phyloP scores from a whole-genome alignment of 2,113 vertebrate species.

The Rousettus leschenaultii region DNA sequence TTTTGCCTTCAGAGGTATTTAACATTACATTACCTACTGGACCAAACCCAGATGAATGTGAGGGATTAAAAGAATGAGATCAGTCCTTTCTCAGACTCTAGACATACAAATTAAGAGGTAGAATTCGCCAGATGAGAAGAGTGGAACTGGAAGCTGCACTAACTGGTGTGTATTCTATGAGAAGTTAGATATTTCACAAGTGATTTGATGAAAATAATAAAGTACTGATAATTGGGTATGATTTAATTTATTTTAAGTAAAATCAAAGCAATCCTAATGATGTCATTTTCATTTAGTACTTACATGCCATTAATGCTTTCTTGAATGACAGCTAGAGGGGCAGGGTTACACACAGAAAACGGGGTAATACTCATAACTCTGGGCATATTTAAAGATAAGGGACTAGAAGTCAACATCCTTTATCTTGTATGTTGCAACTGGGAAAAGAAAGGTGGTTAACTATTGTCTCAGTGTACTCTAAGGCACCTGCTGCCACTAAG shows the following conservation, averaged over 20 bases:
- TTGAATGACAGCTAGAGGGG: background rate
- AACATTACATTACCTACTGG: background rate
- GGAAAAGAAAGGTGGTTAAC: background rate
- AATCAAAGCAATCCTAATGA: background rate
- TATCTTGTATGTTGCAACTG: background rate
- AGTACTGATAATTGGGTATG: background rate
- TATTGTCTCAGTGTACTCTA: background rate
- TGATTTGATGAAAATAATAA: conserved; percentile 11
- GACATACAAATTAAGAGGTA: background rate
- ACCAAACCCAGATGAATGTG: background rate
- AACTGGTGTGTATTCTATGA: background rate
- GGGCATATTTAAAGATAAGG: background rate
- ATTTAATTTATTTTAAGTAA: background rate
- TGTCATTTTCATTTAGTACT: background rate
- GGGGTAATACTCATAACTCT: background rate
- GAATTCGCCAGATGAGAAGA: background rate
- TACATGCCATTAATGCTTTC: background rate
- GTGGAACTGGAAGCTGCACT: background rate
- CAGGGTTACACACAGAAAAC: background rate
- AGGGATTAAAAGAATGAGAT: conserved; percentile 5
- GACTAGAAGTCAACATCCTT: background rate
- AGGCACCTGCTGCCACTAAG: background rate
- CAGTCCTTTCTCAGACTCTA: background rate
- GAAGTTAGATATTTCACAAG: background rate
- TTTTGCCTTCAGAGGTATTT: conserved; percentile 9